phyloP scores from a whole-genome alignment of 2,113 vertebrate species.

The Lycocorax pyrrhopterus region DNA sequence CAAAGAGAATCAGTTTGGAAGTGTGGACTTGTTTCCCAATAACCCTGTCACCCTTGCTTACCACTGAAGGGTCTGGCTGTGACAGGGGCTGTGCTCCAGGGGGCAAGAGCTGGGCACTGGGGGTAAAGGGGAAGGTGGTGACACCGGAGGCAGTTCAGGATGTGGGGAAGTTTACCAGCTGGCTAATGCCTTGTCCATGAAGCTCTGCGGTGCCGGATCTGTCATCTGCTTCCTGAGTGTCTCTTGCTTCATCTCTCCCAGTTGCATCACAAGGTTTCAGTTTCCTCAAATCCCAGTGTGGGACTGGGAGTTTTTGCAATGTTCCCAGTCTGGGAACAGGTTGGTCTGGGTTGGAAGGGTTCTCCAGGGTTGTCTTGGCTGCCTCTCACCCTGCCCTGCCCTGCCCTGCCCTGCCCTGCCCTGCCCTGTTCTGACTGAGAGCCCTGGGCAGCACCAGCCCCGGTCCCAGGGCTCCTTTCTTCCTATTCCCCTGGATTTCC shows the following conservation, averaged over 20 bases:
- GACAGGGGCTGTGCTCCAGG: neutral
- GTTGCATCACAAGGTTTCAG: neutral
- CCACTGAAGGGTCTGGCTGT: neutral
- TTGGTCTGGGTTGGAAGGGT: neutral
- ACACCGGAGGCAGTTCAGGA: neutral
- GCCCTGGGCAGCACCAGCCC: neutral
- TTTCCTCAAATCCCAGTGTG: neutral
- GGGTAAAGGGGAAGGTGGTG: neutral
- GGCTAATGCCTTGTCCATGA: neutral
- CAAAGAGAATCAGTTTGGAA: conserved; percentile 32
- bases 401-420: neutral
- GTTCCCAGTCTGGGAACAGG: neutral
- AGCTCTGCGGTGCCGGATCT: neutral
- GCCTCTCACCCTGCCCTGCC: neutral
- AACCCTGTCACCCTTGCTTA: neutral
- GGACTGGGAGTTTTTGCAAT: neutral
- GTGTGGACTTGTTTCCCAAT: neutral
- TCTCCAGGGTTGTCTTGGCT: neutral
- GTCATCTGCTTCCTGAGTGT: neutral
- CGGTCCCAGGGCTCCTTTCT: neutral
- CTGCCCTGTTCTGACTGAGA: neutral
- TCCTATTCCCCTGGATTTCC: neutral
- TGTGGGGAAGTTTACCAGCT: neutral
- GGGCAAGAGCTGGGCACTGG: neutral
- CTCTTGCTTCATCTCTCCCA: neutral